Percentiles rank a stretch among this genome's conserved stretches.
phyloP scores from a whole-genome alignment of 2,113 vertebrate species.

The Rhinopomastus cyanomelas region DNA sequence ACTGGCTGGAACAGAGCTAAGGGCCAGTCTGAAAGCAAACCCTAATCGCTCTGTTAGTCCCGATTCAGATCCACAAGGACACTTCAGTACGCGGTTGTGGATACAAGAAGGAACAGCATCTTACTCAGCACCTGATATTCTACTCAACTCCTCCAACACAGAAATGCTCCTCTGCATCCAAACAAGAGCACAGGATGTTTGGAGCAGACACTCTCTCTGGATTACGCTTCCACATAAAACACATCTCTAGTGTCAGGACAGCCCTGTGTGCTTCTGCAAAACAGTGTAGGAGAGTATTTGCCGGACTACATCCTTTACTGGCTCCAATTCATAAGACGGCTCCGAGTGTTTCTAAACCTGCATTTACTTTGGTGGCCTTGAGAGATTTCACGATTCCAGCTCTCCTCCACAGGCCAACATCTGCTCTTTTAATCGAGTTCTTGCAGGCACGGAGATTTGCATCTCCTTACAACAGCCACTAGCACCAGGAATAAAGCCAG shows the following conservation, averaged over 20 bases:
- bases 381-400: not conserved
- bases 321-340: not conserved
- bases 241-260: not conserved
- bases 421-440: not conserved
- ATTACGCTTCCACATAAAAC: not conserved
- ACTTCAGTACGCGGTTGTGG: conserved; percentile 17
- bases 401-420: not conserved
- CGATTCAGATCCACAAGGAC: conserved; percentile 31
- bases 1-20: not conserved
- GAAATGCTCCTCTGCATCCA: not conserved
- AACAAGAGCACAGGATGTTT: not conserved
- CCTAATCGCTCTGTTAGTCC: conserved; percentile 32
- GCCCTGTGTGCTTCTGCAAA: not conserved
- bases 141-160: not conserved
- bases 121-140: conserved; percentile 31
- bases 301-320: not conserved
- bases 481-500: not conserved
- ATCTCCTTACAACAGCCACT: not conserved
- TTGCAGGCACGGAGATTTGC: not conserved
- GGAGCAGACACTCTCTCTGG: not conserved
- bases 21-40: not conserved
- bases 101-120: conserved; percentile 16
- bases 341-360: not conserved
- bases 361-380: not conserved
- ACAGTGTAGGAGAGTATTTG: not conserved